phyloP scores from a whole-genome alignment of 2,888 invertebrate species.

The Tachina grossa region DNA sequence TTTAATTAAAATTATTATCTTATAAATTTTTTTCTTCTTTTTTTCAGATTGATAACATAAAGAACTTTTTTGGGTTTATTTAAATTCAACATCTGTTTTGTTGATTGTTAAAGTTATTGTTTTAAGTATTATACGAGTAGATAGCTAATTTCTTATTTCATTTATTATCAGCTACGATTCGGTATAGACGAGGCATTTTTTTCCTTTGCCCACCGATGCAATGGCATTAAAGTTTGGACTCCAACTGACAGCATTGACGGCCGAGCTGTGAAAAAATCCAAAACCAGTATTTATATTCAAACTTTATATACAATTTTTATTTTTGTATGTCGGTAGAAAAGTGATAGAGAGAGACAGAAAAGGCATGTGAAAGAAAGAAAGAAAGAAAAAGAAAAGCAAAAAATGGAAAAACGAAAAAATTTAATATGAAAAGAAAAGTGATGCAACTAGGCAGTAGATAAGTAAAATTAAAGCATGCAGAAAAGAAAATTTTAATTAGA shows the following conservation, averaged over 20 bases:
- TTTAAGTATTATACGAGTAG: slow-evolving; percentile 6
- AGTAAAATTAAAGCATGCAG: background rate
- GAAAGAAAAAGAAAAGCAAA: slow-evolving; percentile 53
- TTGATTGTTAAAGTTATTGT: background rate
- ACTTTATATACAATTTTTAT: slow-evolving; percentile 8
- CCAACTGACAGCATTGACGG: slow-evolving; percentile 95
- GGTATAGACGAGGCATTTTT: slow-evolving; percentile 92
- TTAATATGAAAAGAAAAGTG: slow-evolving; percentile 1
- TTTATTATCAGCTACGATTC: slow-evolving; percentile 83
- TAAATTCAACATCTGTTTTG: background rate
- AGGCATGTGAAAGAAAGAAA: slow-evolving; percentile 57
- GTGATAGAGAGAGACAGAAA: slow-evolving; percentile 51
- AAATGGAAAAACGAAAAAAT: slow-evolving; percentile 58
- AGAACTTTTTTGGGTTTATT: background rate
- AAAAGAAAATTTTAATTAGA: background rate
- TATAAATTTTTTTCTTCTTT: background rate
- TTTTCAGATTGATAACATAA: background rate
- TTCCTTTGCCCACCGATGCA: slow-evolving; percentile 92
- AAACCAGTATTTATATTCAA: slow-evolving; percentile 74
- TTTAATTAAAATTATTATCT: slow-evolving; percentile 15
- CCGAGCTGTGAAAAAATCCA: slow-evolving; percentile 86
- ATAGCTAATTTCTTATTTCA: slow-evolving; percentile 26
- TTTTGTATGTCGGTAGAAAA: slow-evolving; percentile 8
- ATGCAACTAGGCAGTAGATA: background rate
- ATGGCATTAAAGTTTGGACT: slow-evolving; percentile 91